Conservation (phyloP, 1,140 invertebrate genomes). For the Polyergus mexicanus region DNA sequence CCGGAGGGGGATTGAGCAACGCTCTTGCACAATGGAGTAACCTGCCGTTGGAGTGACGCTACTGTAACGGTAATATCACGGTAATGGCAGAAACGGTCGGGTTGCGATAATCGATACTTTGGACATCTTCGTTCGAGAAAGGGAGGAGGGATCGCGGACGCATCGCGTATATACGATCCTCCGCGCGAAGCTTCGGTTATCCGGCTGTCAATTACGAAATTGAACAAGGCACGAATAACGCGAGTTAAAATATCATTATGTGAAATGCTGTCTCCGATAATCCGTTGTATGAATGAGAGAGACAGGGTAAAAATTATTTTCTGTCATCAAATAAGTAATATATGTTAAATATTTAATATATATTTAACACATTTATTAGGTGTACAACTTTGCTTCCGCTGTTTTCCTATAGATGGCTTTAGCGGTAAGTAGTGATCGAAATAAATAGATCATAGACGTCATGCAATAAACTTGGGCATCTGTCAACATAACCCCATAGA, state of each 20-base stretch:
- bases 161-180: neutral
- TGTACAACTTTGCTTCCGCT: too few relatives aligned
- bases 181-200: neutral
- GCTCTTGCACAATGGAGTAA: slow-evolving; percentile 60
- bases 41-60: slow-evolving; percentile 54
- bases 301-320: too few relatives aligned
- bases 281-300: too few relatives aligned
- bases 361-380: too few relatives aligned
- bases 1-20: slow-evolving; percentile 61
- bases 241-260: slow-evolving; percentile 39
- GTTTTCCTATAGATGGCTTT: too few relatives aligned
- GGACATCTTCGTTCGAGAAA: neutral
- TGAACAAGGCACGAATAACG: slow-evolving; percentile 15
- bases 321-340: too few relatives aligned
- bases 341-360: too few relatives aligned
- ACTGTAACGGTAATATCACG: slow-evolving; percentile 66
- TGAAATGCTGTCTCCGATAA: neutral
- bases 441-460: too few relatives aligned
- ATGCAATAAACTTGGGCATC: too few relatives aligned
- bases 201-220: slow-evolving; percentile 18
- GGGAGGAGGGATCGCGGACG: neutral
- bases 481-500: too few relatives aligned
- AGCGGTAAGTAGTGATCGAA: too few relatives aligned
- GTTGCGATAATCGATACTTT: slow-evolving; percentile 45
- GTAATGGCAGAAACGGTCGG: slow-evolving; percentile 36